Evolutionary conservation across 2,888 invertebrate genomes (phyloP), one percentile per base, ranked within the genome.

Genomic region (Trachelus troglodyta): DNA sequence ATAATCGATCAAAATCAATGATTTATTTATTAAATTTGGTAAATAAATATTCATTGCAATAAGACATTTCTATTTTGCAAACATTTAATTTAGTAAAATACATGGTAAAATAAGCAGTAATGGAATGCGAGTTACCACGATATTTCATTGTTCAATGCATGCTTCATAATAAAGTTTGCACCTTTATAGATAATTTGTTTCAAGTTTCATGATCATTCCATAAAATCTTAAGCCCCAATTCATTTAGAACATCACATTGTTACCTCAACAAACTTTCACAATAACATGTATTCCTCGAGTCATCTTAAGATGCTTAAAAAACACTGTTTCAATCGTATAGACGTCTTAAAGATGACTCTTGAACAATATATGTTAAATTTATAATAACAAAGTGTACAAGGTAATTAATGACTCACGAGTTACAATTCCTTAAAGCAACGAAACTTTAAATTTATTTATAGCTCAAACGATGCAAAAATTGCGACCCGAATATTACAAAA

Each of bases 51-150:
- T 78, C 80, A 83, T 84, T 79, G 81, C 84, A 86, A 82, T 76
- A 84, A 85, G 82, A 83, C 83, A 80, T 83, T 84, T 85, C 82
- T 81, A 86, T 84, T 87, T 88, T 81, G 78, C 83, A 85, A 81
- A 82, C 83, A 84, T 86, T 87, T 88, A 87, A 87, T 89, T 87
- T 84, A 84, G 78, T 83, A 85, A 86, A 87, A 87, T 89, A 89
- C 86, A 89, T 86, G 84, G 84, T 88, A 86, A 88, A 87, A 89
- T 88, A 83, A 83, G 82, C 82, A 83, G 81, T 86, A 83, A 82
- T 81, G 23, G 40, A 40, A 56, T 56, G 56, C 56, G 23, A 56
- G 56, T 56, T 56, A 23, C 15, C 56, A 56, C 23, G 56, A 56
- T 15, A 23, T 56, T 56, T 23, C 56, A 56, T 56, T 56, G 23